These are phyloP conservation scores for Anarrhichthys ocellatus DNA, from an alignment of 2,113 vertebrate genomes.

Conservation along the genomic window DNA sequence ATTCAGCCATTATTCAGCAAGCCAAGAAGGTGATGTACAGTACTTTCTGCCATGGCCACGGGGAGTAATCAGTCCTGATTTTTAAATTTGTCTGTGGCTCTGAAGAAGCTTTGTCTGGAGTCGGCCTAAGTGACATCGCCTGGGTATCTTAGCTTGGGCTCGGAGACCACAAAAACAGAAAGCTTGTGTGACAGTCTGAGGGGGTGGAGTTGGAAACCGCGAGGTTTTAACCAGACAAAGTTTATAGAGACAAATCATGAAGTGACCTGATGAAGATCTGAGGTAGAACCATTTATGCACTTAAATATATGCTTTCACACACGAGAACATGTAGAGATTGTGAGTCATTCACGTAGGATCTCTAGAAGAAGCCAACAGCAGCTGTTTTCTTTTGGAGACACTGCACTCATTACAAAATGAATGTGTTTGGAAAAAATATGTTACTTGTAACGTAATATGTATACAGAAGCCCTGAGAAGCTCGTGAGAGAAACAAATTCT, in stretches of 20 bases:
- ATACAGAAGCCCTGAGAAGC: background rate
- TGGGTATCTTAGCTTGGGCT: background rate
- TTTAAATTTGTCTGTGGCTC: background rate
- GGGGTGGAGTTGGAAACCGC: background rate
- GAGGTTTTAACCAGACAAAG: background rate
- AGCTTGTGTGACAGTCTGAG: background rate
- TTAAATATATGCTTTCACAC: background rate
- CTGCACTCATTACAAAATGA: background rate
- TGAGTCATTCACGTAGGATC: background rate
- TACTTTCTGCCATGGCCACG: background rate
- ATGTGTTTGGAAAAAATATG: background rate
- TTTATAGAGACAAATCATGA: background rate
- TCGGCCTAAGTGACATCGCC: background rate
- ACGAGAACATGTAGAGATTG: background rate
- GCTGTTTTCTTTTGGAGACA: background rate
- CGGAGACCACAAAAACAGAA: background rate
- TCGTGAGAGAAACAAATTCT: background rate
- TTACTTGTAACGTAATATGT: background rate
- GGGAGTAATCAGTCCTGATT: background rate
- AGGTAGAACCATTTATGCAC: background rate
- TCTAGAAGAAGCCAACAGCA: background rate
- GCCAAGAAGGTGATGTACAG: background rate
- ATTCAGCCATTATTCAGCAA: conserved; percentile 12
- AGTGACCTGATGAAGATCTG: background rate
- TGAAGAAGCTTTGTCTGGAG: background rate